These are phyloP conservation scores for Apamea crenata DNA, from an alignment of 2,888 invertebrate species.

Conservation along the genomic window DNA sequence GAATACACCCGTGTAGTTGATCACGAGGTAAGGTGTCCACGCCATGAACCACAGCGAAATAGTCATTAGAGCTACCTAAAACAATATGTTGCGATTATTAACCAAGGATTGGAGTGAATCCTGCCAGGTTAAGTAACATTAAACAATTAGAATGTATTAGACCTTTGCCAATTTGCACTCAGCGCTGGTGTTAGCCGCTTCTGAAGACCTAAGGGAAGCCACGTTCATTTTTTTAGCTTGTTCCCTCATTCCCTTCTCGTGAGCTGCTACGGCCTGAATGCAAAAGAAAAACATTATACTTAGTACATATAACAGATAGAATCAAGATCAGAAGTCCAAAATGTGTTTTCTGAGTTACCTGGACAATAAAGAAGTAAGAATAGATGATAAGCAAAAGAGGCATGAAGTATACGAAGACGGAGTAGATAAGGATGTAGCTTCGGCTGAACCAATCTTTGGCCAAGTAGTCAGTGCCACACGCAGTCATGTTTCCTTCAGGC, in stretches of 20 bases:
- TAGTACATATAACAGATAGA: not conserved
- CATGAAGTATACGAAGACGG: slow-evolving; percentile 94
- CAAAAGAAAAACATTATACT: slow-evolving; percentile 2
- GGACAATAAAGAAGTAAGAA: slow-evolving; percentile 96
- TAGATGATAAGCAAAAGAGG: slow-evolving; percentile 95
- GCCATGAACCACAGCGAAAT: slow-evolving; percentile 97
- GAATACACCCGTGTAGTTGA: slow-evolving; percentile 95
- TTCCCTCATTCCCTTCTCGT: slow-evolving; percentile 96
- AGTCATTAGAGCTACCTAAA: slow-evolving; percentile 95
- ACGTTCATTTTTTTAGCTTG: slow-evolving; percentile 99
- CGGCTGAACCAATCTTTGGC: slow-evolving; percentile 93
- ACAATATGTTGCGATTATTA: not conserved
- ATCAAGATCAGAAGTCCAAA: not conserved
- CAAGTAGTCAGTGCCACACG: slow-evolving; percentile 97
- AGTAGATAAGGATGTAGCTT: slow-evolving; percentile 95
- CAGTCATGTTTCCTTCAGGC: slow-evolving; percentile 98
- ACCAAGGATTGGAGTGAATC: not conserved
- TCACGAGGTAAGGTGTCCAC: slow-evolving; percentile 97
- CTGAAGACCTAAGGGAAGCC: slow-evolving; percentile 95
- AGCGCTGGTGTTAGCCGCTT: slow-evolving; percentile 94
- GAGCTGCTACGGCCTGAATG: slow-evolving; percentile 93
- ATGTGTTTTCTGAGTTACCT: slow-evolving; percentile 84
- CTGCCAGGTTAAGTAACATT: not conserved
- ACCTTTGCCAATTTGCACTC: slow-evolving; percentile 96
- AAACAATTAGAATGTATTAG: slow-evolving; percentile 29